phyloP scores from a whole-genome alignment of 2,113 vertebrate genomes.

The Arenaria interpres region DNA sequence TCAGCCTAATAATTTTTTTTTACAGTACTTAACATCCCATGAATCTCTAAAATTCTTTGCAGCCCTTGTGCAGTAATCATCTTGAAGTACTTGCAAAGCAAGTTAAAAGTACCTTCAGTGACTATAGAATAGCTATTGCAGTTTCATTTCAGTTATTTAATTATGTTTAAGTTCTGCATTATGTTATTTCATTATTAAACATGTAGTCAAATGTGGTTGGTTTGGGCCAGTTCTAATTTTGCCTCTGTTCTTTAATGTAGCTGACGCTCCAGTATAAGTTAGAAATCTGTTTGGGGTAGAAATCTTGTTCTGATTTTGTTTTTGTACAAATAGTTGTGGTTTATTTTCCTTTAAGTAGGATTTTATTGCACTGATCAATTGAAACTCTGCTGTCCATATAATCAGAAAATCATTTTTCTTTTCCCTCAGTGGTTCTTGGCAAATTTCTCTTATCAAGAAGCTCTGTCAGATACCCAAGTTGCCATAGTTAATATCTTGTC shows the following conservation, averaged over 20 bases:
- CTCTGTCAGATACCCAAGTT: conserved; percentile 91
- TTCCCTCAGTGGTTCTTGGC: conserved; percentile 92
- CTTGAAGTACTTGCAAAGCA: neutral
- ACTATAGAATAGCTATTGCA: neutral
- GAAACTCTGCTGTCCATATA: neutral
- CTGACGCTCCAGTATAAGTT: neutral
- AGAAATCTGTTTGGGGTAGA: neutral
- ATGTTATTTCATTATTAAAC: neutral
- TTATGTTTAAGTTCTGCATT: neutral
- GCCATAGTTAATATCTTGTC: conserved; percentile 95
- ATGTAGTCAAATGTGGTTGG: neutral
- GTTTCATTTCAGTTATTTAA: neutral
- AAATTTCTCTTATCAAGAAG: conserved; percentile 96
- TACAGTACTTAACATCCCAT: neutral
- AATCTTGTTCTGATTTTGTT: neutral
- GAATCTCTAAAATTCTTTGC: neutral
- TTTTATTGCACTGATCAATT: neutral
- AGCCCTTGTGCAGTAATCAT: neutral
- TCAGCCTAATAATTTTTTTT: neutral
- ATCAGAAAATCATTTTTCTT: conserved; percentile 12
- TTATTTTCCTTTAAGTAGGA: neutral
- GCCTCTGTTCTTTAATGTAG: neutral
- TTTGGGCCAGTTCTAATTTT: neutral
- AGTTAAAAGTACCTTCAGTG: neutral
- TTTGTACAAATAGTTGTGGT: neutral